These are phyloP conservation scores for Nothoprocta pentlandii DNA, from an alignment of 2,113 vertebrate genomes.

Conservation along the genomic window DNA sequence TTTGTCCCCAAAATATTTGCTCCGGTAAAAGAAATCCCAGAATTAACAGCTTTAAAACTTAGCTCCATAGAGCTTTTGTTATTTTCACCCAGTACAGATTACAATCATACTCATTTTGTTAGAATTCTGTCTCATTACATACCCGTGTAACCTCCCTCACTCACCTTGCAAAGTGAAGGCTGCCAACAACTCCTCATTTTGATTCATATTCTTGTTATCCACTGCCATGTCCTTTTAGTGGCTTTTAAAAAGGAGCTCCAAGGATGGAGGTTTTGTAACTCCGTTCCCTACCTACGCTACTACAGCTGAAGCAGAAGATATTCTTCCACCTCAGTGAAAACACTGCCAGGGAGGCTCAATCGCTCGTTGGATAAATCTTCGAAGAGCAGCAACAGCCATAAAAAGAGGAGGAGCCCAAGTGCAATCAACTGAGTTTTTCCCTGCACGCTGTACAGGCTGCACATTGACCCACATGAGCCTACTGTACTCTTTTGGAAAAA, in stretches of 20 bases:
- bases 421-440: neutral
- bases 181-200: constrained; percentile 77
- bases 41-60: neutral
- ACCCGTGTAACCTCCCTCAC: neutral
- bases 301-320: neutral
- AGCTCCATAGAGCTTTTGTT: neutral
- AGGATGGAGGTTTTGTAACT: neutral
- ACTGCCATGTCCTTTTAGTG: constrained; percentile 68
- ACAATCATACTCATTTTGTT: neutral
- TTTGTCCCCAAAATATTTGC: neutral
- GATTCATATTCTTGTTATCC: constrained; percentile 57
- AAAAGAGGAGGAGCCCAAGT: constrained; percentile 57
- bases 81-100: neutral
- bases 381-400: constrained; percentile 14
- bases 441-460: neutral
- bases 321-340: neutral
- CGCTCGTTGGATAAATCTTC: neutral
- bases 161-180: constrained; percentile 76
- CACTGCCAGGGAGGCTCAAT: neutral
- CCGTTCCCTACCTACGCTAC: neutral
- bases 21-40: neutral
- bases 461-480: neutral
- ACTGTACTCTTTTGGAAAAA: neutral
- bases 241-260: neutral
- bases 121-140: neutral